phyloP scores from a whole-genome alignment of 2,797 vertebrate genomes.

The Arrhamphus sclerolepis region DNA sequence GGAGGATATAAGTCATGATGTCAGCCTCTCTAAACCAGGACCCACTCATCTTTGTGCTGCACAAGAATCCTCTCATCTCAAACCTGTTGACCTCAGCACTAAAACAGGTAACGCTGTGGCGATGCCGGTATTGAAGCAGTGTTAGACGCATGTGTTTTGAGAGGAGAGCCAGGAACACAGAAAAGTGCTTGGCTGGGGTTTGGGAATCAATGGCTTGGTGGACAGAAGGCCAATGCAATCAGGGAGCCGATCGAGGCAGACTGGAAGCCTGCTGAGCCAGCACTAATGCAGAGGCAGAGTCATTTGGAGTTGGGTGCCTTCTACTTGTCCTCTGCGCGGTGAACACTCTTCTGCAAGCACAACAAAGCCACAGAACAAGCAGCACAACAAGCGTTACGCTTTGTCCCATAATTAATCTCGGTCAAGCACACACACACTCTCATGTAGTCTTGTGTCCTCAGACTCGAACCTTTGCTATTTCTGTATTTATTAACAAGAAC shows the following conservation, averaged over 20 bases:
- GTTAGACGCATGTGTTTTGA: constrained; percentile 52
- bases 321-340: constrained; percentile 70
- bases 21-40: constrained; percentile 44
- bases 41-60: constrained; percentile 39
- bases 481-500: constrained; percentile 66
- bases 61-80: constrained; percentile 38
- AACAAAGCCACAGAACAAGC: constrained; percentile 50
- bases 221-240: constrained; percentile 84
- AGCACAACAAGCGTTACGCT: constrained; percentile 41
- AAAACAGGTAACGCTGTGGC: constrained; percentile 57
- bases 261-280: constrained; percentile 81
- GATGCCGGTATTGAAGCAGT: constrained; percentile 51
- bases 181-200: constrained; percentile 69
- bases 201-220: constrained; percentile 76
- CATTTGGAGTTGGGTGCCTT: constrained; percentile 72
- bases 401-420: constrained; percentile 58
- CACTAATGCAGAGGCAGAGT: constrained; percentile 55
- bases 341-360: constrained; percentile 54
- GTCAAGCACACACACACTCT: constrained; percentile 37
- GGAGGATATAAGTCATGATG: constrained; percentile 58
- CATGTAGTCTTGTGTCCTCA: constrained; percentile 26
- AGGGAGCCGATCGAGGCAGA: constrained; percentile 75
- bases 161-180: constrained; percentile 51
- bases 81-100: constrained; percentile 70
- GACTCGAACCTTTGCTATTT: constrained; percentile 41